phyloP scores from a whole-genome alignment of 2,888 invertebrate genomes.

The Papilio demoleus region DNA sequence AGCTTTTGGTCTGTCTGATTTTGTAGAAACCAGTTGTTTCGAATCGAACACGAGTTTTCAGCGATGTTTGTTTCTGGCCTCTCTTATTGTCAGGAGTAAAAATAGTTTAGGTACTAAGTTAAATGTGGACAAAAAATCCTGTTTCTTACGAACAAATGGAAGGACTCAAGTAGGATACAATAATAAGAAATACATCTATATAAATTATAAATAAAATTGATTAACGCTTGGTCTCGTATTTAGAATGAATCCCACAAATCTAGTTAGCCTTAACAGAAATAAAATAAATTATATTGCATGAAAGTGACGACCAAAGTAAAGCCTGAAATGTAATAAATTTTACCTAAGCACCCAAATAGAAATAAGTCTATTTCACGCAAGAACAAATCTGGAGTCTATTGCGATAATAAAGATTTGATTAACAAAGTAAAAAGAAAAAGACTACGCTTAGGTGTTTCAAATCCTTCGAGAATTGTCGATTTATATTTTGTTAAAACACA shows the following conservation, averaged over 20 bases:
- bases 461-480: slow-evolving; percentile 39
- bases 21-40: too few species aligned
- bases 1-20: too few species aligned
- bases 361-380: slow-evolving; percentile 40
- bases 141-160: too few species aligned
- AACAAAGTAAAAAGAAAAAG: slow-evolving; percentile 33
- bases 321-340: slow-evolving; percentile 36
- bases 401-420: slow-evolving; percentile 38
- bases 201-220: too few species aligned
- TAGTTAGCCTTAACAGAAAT: slow-evolving; percentile 26
- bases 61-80: too few species aligned
- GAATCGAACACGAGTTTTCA: too few species aligned
- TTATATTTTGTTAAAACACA: slow-evolving; percentile 36
- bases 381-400: slow-evolving; percentile 35
- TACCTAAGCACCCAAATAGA: slow-evolving; percentile 36
- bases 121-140: too few species aligned
- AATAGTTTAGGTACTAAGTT: too few species aligned
- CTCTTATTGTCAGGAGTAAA: too few species aligned
- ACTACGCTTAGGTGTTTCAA: slow-evolving; percentile 35
- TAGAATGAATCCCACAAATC: slow-evolving; percentile 2
- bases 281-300: slow-evolving; percentile 33
- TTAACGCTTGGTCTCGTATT: too few species aligned
- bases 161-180: too few species aligned
- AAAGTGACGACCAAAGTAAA: slow-evolving; percentile 27
- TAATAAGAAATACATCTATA: too few species aligned